phyloP scores from a whole-genome alignment of 2,888 invertebrate species.

The Esperia sulphurella region DNA sequence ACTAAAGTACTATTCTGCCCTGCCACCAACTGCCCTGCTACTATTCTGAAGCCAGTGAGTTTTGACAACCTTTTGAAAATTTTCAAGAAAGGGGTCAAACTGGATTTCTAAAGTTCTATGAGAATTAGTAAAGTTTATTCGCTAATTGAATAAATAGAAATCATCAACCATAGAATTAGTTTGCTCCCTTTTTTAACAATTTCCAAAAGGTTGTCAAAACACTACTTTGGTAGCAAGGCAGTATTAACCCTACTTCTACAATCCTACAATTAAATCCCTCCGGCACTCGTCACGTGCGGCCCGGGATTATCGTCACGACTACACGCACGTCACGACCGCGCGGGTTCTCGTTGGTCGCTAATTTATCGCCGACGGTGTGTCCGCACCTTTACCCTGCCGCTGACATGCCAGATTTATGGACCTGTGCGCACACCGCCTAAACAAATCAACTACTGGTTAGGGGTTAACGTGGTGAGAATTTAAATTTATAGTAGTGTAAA shows the following conservation, averaged over 20 bases:
- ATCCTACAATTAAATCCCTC: slow-evolving; percentile 21
- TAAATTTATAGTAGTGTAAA: slow-evolving; percentile 9
- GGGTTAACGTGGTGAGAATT: slow-evolving; percentile 18
- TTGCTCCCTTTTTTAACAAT: no score
- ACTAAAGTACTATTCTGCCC: not conserved
- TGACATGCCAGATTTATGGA: slow-evolving; percentile 57
- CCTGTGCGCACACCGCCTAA: slow-evolving; percentile 33
- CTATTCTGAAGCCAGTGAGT: no score
- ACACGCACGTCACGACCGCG: slow-evolving; percentile 42
- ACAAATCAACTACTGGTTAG: slow-evolving; percentile 25
- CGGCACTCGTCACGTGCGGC: slow-evolving; percentile 30
- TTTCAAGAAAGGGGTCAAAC: no score
- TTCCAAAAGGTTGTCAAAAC: no score
- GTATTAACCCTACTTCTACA: slow-evolving; percentile 7
- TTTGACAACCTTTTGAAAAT: no score
- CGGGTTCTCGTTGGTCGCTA: slow-evolving; percentile 25
- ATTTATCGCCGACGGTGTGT: slow-evolving; percentile 49
- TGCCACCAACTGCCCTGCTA: no score
- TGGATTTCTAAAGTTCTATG: no score
- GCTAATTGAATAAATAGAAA: no score
- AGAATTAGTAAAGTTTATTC: no score
- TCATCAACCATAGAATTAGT: no score
- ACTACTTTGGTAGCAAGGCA: no score
- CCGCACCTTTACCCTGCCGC: slow-evolving; percentile 58
- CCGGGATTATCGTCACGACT: slow-evolving; percentile 42